Percentiles rank a stretch among this genome's conserved stretches.
Conservation (phyloP, 2,113 vertebrate species). For the Archocentrus centrarchus region DNA sequence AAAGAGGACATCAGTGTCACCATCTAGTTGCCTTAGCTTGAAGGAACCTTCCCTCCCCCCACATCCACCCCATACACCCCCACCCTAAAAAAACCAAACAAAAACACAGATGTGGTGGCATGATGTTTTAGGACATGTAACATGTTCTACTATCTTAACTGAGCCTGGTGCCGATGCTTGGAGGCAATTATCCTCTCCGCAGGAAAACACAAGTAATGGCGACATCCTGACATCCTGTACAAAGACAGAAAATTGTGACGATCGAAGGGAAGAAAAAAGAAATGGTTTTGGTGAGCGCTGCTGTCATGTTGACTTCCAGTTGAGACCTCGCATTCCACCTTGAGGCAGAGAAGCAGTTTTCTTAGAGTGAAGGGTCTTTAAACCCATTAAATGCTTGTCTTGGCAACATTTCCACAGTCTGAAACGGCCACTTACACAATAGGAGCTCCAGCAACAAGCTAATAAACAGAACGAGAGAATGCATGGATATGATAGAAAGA, state of each 20-base stretch:
- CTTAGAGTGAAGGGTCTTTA: slow-evolving; percentile 31
- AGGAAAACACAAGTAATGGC: slow-evolving; percentile 51
- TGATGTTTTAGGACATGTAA: background rate
- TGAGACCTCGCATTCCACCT: slow-evolving; percentile 29
- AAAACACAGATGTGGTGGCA: background rate
- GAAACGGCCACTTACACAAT: slow-evolving; percentile 56
- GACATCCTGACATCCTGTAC: slow-evolving; percentile 32
- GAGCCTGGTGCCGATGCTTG: slow-evolving; percentile 48
- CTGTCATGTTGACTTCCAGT: slow-evolving; percentile 49
- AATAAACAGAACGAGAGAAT: slow-evolving; percentile 45
- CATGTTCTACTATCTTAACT: slow-evolving; percentile 9
- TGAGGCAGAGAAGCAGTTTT: slow-evolving; percentile 35
- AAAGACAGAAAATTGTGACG: slow-evolving; percentile 25
- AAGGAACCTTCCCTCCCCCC: too few relatives aligned
- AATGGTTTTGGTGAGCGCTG: slow-evolving; percentile 41
- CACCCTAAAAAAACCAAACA: background rate
- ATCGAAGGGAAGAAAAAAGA: background rate
- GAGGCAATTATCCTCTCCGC: slow-evolving; percentile 58
- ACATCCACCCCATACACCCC: too few relatives aligned
- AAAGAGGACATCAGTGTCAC: slow-evolving; percentile 26
- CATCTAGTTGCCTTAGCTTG: slow-evolving; percentile 11
- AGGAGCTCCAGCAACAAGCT: slow-evolving; percentile 39
- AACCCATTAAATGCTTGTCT: slow-evolving; percentile 57
- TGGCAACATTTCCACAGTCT: slow-evolving; percentile 32
- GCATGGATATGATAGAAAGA: slow-evolving; percentile 8